These are phyloP conservation scores for Oreotrochilus melanogaster DNA, from an alignment of 2,113 vertebrate genomes.

Conservation along the genomic window DNA sequence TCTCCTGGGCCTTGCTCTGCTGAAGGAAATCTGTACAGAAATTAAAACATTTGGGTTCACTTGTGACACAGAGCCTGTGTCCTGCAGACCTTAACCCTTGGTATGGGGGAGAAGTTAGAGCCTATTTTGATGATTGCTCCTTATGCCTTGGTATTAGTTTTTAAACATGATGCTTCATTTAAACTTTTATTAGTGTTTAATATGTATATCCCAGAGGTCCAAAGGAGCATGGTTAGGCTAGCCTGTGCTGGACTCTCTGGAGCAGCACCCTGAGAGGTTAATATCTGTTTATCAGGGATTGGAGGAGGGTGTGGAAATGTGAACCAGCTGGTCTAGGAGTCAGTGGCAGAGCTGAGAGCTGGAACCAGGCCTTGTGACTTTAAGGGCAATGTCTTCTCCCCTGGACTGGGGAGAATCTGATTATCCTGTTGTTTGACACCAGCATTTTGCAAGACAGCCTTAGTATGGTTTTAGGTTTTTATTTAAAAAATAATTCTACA, in stretches of 20 bases:
- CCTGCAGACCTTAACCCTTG: background rate
- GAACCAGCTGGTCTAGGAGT: background rate
- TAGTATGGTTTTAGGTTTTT: background rate
- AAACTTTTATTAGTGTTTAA: background rate
- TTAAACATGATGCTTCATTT: background rate
- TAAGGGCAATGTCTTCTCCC: background rate
- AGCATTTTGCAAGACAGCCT: background rate
- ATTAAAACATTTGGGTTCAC: background rate
- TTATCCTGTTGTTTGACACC: background rate
- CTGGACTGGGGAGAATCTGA: background rate
- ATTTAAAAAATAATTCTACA: background rate
- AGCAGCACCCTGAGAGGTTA: background rate
- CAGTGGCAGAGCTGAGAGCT: background rate
- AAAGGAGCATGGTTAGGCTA: accelerated
- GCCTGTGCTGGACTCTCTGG: background rate
- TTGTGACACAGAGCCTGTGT: background rate
- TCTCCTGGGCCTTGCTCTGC: background rate
- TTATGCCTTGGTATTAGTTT: background rate
- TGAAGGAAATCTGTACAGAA: background rate
- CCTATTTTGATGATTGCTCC: background rate
- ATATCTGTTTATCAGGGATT: accelerated
- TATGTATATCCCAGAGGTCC: background rate
- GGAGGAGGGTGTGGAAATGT: background rate
- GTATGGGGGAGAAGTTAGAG: background rate
- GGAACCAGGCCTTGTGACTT: background rate